Evolutionary conservation across 2,888 invertebrate species (phyloP).

Genomic region (Prosapia bicincta): DNA sequence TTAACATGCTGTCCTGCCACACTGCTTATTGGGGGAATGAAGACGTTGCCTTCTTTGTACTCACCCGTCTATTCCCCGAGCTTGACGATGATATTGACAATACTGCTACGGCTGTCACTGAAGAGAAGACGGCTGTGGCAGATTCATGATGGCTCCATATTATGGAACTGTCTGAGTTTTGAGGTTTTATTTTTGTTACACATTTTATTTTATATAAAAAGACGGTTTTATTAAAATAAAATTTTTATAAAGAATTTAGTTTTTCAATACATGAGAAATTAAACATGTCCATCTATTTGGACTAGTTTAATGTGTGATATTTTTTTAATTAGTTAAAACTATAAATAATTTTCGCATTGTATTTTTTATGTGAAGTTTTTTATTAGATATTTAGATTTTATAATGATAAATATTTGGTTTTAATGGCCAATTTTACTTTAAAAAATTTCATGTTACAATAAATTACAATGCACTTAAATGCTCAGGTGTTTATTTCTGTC

Average conservation of each 20-base stretch:
- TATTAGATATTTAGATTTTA: too few species aligned
- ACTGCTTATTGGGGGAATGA: conserved; percentile 62
- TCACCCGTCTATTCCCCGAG: conserved; percentile 52
- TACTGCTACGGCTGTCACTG: neutral
- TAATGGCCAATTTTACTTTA: too few species aligned
- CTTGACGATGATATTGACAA: conserved; percentile 41
- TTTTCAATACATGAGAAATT: neutral
- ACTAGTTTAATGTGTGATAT: neutral
- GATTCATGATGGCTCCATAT: neutral
- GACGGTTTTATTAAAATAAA: neutral
- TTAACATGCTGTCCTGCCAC: conserved; percentile 59
- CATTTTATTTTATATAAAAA: neutral
- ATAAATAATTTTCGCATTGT: neutral
- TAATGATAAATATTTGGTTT: too few species aligned
- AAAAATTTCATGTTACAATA: too few species aligned
- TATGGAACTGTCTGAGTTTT: neutral
- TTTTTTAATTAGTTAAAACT: neutral
- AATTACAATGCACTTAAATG: too few species aligned
- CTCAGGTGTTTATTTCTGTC: too few species aligned
- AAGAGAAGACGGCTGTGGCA: neutral
- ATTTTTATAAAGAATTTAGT: neutral
- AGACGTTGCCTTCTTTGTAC: conserved; percentile 60
- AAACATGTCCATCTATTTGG: neutral
- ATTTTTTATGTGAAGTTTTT: too few species aligned
- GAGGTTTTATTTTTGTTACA: neutral